Base-by-base conservation (phyloP, 2,113 vertebrate species). In the Melanocharis versteri region DNA sequence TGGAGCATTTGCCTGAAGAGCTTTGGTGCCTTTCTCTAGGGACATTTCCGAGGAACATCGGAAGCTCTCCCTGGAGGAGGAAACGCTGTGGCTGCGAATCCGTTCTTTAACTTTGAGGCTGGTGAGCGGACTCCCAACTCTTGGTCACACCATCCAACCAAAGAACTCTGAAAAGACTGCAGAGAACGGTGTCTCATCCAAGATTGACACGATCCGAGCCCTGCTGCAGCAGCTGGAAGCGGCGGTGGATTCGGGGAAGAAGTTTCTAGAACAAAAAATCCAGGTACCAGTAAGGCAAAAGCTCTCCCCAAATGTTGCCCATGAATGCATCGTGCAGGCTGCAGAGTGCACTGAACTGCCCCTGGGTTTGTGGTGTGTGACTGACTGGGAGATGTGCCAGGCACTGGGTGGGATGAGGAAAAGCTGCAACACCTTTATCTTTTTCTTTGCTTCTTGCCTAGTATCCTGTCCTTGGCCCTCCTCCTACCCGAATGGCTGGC, bases 391-490 rank as follows among this genome's bases (percentile, higher is more conserved):
- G 69, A 54, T 90, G 94, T 73, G 87, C 93, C 91, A 90, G 57
- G 83, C 75, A 28, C 83, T 64, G 69, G 80, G 75, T 70, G 91
- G 79, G 70, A 61, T 53, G 39, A 81, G 54, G 72, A 83, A 76
- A 94, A 94, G 88, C 76, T 95, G 90, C 90, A 90, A 95, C 72
- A 89, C 78, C 72, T 97, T 96, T 70, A 62, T 80, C 75, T 80
- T 89, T 96, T 83, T 89, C 75, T 77, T 80, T 84, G 61, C 92
- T 90, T 96, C 27, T 39, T 97, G 81, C 94, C 37, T 96, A 99
- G 99, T 99, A 99, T 97, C 99, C 99, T 48, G 98, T 99, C 96
- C 98, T 99, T 93, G 99, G 99, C 48, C 99, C 99, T 39, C 99
- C 99, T 89, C 97, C 98, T 84, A 99, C 99, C 66, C 99, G 99